Evolutionary conservation across 1,140 invertebrate species (phyloP), one percentile per base, ranked within the genome.

Genomic region (Radopholus similis): DNA sequence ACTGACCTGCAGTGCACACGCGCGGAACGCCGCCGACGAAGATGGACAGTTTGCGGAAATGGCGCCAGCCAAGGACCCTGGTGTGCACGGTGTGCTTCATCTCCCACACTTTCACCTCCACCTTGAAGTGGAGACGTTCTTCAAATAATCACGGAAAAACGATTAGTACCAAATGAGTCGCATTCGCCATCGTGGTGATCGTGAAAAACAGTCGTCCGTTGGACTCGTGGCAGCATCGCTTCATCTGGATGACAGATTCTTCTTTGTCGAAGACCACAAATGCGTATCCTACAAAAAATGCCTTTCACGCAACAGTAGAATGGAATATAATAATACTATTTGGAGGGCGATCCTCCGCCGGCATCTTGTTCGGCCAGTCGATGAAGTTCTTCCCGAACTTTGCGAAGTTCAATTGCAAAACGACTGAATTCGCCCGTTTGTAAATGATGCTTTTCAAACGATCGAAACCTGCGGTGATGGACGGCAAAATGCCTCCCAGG

Each of bases 311-410:
- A 64, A 63, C 32, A n/a, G 13, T 32, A 11, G 26, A 64, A 21
- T 21, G 18, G 38, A 9, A 58, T 21, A 8, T 28, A 42, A 6
- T 11, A 56, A 37, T 23, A 68, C 66, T 59, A 13, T 68, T 55
- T 28, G 66, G 62, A 8, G 66, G 66, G 8, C 35, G 35, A 55
- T 49, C 53, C 28, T 54, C n/a, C 4, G 40, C 32, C 28, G 64
- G 2, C n/a, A 59, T 68, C 23, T 68, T 68, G n/a, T 68, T 68
- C 4, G 66, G 66, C 66, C 66, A 68, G 30, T 68, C 66, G 55
- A 68, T 68, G 26, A 55, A 35, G 9, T 44, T 38, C 13, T 35
- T 18, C 3, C 66, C 66, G 38, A 68, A 68, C 34, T 51, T 47
- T 1, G 62, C 26, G 54, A 68, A 68, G n/a, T 68, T 68, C 26